Conservation (phyloP, 1,140 invertebrate species). For the Steinernema feltiae region DNA sequence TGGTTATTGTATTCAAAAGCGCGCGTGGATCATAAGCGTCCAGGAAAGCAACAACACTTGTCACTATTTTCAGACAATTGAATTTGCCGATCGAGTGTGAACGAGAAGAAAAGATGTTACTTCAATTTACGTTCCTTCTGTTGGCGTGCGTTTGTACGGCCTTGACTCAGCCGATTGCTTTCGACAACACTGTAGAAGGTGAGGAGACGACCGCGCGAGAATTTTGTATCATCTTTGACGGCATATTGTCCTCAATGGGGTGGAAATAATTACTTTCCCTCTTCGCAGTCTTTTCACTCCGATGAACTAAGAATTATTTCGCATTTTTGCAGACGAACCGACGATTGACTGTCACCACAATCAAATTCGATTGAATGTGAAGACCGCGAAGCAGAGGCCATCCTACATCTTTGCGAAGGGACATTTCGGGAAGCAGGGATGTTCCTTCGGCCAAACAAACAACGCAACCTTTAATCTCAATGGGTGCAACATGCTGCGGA, state of each 20-base stretch:
- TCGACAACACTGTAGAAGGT: conserved; percentile 9
- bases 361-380: conserved; percentile 42
- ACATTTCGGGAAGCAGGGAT: conserved; percentile 47
- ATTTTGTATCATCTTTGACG: background rate
- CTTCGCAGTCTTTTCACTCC: background rate
- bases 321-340: conserved; percentile 45
- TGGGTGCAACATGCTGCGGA: conserved; percentile 52
- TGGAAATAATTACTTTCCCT: conserved; percentile 13
- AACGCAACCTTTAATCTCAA: conserved; percentile 41
- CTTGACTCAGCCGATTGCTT: background rate
- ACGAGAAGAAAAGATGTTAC: background rate
- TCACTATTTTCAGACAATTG: background rate
- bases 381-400: conserved; percentile 43
- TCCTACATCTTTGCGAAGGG: conserved; percentile 53
- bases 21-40: conserved; percentile 6
- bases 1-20: background rate
- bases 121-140: background rate
- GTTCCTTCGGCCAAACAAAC: conserved; percentile 31
- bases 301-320: background rate
- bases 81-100: background rate
- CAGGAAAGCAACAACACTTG: background rate
- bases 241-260: conserved; percentile 15
- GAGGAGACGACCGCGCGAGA: background rate
- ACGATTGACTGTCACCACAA: conserved; percentile 48
- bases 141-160: background rate